These are phyloP conservation scores for Zophobas atratus DNA, from an alignment of 1,140 invertebrate genomes.

Conservation along the genomic window DNA sequence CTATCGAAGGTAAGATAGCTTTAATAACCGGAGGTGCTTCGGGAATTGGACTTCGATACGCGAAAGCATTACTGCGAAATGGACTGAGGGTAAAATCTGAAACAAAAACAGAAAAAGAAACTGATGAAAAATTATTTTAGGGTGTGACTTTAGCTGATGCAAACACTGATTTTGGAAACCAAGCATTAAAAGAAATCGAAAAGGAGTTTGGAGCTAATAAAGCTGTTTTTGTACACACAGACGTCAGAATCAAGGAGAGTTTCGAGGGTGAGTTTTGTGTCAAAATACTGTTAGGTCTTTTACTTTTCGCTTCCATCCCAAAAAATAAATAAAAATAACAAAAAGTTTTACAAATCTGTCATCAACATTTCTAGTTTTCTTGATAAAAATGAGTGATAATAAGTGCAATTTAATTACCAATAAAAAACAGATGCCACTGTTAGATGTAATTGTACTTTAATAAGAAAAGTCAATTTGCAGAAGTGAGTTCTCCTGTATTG, in stretches of 20 bases:
- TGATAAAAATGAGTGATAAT: too few species aligned
- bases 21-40: conserved; percentile 68
- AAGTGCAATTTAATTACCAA: too few species aligned
- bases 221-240: conserved; percentile 57
- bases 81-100: conserved; percentile 64
- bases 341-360: too few species aligned
- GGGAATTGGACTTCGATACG: conserved; percentile 67
- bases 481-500: too few species aligned
- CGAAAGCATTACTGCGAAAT: conserved; percentile 65
- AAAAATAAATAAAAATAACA: too few species aligned
- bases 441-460: too few species aligned
- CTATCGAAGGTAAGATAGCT: conserved; percentile 65
- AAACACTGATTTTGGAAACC: conserved; percentile 52
- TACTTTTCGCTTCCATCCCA: too few species aligned
- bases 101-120: too few species aligned
- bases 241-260: conserved; percentile 18
- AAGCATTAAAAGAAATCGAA: conserved; percentile 54
- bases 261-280: not conserved
- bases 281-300: too few species aligned
- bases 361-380: too few species aligned
- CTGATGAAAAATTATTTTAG: conserved; percentile 47
- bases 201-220: conserved; percentile 58
- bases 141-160: conserved; percentile 60
- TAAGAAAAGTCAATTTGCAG: too few species aligned
- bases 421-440: too few species aligned